These are phyloP conservation scores for Promerops cafer DNA, from an alignment of 2,113 vertebrate species.

Conservation along the genomic window DNA sequence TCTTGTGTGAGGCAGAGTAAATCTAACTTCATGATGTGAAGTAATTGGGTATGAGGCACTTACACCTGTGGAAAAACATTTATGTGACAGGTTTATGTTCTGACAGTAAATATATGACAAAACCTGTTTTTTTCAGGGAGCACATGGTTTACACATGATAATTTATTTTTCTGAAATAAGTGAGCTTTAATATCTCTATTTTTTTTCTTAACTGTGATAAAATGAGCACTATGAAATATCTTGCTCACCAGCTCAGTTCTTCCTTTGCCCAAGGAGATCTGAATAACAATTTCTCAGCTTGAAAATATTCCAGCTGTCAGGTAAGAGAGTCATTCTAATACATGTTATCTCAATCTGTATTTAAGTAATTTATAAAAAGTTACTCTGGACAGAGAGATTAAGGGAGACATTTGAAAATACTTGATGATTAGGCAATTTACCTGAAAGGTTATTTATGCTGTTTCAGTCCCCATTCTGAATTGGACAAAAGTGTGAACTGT, in stretches of 20 bases:
- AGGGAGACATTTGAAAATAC: conserved; percentile 1
- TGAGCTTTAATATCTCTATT: background rate
- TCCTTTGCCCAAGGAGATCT: background rate
- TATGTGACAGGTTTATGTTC: conserved; percentile 38
- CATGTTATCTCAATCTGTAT: background rate
- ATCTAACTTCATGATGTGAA: conserved; percentile 44
- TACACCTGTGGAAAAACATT: conserved; percentile 39
- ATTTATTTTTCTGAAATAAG: conserved; percentile 18
- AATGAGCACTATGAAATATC: background rate
- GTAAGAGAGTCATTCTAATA: background rate
- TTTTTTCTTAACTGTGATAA: background rate
- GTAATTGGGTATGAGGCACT: conserved; percentile 5
- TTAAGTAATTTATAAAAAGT: background rate
- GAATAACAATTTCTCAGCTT: background rate
- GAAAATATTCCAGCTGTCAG: background rate
- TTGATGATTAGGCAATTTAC: conserved; percentile 6
- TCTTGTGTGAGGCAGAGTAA: background rate
- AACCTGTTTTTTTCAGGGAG: background rate
- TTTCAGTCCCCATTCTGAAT: background rate
- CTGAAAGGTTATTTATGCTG: background rate
- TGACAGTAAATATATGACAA: conserved; percentile 28
- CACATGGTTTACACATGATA: background rate
- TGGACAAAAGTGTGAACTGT: background rate
- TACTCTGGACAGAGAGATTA: background rate
- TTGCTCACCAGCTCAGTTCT: background rate